A percentile compares a stretch with the other conserved stretches of the same genome.
Evolutionary conservation across 2,113 vertebrate species (phyloP).

Genomic region (Ictidomys tridecemlineatus): DNA sequence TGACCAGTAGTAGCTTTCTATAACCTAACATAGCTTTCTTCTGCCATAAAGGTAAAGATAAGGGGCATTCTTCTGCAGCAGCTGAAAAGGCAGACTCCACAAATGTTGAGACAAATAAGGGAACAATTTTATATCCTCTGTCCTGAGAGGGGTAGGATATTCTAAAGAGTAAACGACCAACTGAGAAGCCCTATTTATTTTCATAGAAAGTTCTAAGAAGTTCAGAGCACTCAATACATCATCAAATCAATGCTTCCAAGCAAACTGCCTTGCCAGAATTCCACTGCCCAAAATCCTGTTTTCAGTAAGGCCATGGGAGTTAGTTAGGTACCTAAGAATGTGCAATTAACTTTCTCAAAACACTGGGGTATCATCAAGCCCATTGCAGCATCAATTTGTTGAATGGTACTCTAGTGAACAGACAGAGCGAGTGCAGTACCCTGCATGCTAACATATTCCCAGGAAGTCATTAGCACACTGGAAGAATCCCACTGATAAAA

Average conservation of each 20-base stretch:
- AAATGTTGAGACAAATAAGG: background rate
- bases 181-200: background rate
- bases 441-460: conserved; percentile 58
- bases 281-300: background rate
- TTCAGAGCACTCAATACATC: conserved; percentile 48
- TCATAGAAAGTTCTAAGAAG: background rate
- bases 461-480: conserved; percentile 68
- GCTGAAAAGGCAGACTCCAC: background rate
- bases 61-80: background rate
- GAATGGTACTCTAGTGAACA: conserved; percentile 64
- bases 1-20: background rate
- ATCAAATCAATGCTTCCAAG: conserved; percentile 6
- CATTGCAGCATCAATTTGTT: conserved; percentile 55
- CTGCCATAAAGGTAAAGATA: background rate
- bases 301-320: background rate
- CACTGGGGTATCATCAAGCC: background rate
- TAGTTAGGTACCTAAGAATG: conserved; percentile 30
- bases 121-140: background rate
- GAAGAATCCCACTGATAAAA: conserved; percentile 58
- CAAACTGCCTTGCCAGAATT: conserved; percentile 25
- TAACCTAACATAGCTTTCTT: background rate
- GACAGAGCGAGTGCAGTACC: conserved; percentile 1
- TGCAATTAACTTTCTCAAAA: conserved; percentile 62
- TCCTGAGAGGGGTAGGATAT: background rate
- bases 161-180: background rate